A percentile compares a stretch with the other conserved stretches of the same genome.
phyloP scores from a whole-genome alignment of 2,797 vertebrate genomes.

The Pampus argenteus region DNA sequence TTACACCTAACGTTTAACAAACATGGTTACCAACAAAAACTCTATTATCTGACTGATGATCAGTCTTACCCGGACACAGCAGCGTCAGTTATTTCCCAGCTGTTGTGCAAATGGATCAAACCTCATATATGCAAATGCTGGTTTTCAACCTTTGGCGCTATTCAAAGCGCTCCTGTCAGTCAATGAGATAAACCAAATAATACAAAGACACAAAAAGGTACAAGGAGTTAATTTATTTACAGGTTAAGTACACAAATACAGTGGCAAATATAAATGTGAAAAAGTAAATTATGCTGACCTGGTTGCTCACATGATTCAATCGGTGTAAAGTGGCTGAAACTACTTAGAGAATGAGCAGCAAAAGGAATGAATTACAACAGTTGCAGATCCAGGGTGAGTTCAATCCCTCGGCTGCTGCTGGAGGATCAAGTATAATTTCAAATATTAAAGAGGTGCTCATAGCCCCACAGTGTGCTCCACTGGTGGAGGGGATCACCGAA shows the following conservation, averaged over 20 bases:
- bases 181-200: neutral
- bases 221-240: slow-evolving; percentile 96
- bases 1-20: neutral
- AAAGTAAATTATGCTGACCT: slow-evolving; percentile 75
- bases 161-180: neutral
- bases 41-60: no score
- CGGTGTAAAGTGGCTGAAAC: slow-evolving; percentile 56
- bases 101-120: neutral
- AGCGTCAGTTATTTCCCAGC: neutral
- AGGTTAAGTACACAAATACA: slow-evolving; percentile 92
- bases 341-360: slow-evolving; percentile 23
- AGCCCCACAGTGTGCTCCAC: slow-evolving; percentile 35
- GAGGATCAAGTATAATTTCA: slow-evolving; percentile 6
- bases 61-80: neutral
- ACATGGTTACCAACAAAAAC: no score
- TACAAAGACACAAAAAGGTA: slow-evolving; percentile 40
- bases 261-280: slow-evolving; percentile 86
- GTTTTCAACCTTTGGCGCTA: neutral
- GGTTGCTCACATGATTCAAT: slow-evolving; percentile 77
- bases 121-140: neutral
- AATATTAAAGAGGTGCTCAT: slow-evolving; percentile 14
- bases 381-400: slow-evolving; percentile 1
- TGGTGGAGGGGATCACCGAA: slow-evolving; percentile 43
- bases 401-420: neutral
- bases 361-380: slow-evolving; percentile 25